Evolutionary conservation across 2,113 vertebrate species (phyloP).

Genomic region (Opisthocomus hoazin): DNA sequence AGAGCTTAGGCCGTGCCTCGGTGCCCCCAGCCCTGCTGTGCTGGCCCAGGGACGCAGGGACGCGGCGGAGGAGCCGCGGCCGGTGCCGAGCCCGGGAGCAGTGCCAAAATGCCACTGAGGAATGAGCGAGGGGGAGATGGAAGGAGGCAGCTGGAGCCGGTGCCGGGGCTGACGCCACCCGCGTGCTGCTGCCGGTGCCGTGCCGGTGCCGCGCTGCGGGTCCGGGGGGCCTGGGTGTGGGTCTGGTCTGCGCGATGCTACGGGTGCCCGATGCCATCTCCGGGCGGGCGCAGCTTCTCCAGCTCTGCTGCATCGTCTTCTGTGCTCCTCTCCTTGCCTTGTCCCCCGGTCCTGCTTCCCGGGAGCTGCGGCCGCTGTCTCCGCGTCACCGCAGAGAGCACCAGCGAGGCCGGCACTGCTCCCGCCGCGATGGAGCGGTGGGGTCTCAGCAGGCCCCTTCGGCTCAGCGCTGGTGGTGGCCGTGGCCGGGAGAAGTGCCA

Average conservation of each 20-base stretch:
- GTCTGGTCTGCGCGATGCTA: background rate
- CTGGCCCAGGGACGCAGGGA: background rate
- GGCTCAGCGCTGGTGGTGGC: background rate
- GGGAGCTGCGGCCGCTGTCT: background rate
- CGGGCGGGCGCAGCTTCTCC: background rate
- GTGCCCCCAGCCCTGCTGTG: background rate
- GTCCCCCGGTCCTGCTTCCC: no score
- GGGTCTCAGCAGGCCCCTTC: background rate
- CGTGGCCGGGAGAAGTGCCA: background rate
- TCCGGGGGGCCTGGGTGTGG: no score
- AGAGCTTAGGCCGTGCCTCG: background rate
- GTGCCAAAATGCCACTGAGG: background rate
- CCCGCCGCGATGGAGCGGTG: rapidly evolving
- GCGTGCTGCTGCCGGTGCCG: background rate
- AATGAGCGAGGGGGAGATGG: constrained; percentile 36
- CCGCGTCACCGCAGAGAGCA: background rate
- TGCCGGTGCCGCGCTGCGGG: rapidly evolving
- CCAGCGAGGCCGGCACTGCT: background rate
- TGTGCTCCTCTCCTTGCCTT: rapidly evolving
- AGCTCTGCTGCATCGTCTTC: background rate
- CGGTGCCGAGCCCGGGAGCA: background rate
- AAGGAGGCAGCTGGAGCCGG: constrained; percentile 9
- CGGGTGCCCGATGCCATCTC: background rate
- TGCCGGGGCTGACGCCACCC: rapidly evolving
- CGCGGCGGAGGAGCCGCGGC: background rate